Base-by-base conservation (phyloP, 2,113 vertebrate genomes). In the Eidolon helvum region DNA sequence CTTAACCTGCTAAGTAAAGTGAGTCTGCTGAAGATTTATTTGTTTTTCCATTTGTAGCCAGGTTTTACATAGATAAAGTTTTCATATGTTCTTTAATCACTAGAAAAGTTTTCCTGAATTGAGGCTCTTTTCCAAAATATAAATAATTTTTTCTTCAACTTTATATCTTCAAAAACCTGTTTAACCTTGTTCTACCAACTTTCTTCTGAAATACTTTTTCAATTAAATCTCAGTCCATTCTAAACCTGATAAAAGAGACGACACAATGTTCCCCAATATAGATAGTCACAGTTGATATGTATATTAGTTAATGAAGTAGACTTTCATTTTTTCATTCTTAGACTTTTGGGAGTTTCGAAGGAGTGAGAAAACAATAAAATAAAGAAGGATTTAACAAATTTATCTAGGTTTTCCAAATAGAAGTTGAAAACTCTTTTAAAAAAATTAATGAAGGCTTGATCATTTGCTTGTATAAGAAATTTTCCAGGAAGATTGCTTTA, bases 201-300 rank as follows among this genome's bases (percentile, higher is more conserved):
- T 87, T 80, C 35, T 86, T 75, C 33, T 75, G 30, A 95, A 79
- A 91, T 38, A 33, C 11, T 35, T 92, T 90, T 85, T 50, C 35
- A 94, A 48, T 94, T 94, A 94, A 82, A 7, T 91, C 96, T 97
- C 80, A 85, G 22, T 88, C 14, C 75, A 61, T 85, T 92, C 53
- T 45, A 78, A 90, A 55, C 40, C 26, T 77, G 93, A 79, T 95
- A 90, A 95, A 94, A 90, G 26, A 80, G 40, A 97, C 92, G 80
- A 92, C 96, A 95, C 80, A 55, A 24, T 77, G 35, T 63, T 55
- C 26, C 15, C 16, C 50, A 55, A 15, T 77, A 71, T 53, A 96
- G 94, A 94, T 86, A 14, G 38, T 59, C 61, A 40, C n/a, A 77
- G 38, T n/a, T 94, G 78, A 94, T 93, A 77, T 8, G 26, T 90